Percentiles rank a stretch among this genome's conserved stretches.
These are phyloP conservation scores for Clarias macrocephalus DNA, from an alignment of 2,113 vertebrate species.

Conservation along the genomic window DNA sequence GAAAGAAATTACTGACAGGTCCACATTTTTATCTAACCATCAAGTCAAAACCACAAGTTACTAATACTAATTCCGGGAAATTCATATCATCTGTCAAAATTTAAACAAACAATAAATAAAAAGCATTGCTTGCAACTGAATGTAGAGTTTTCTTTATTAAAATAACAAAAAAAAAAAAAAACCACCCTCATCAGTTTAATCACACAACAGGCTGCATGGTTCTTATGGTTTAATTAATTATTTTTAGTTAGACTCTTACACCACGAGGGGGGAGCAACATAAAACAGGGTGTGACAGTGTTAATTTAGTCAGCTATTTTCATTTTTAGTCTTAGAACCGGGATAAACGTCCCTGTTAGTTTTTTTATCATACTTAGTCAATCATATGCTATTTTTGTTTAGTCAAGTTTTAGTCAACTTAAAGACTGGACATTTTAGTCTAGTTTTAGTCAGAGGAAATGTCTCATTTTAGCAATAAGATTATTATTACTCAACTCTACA, in stretches of 20 bases:
- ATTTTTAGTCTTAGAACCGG: too few relatives aligned
- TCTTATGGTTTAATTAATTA: background rate
- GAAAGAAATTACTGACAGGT: background rate
- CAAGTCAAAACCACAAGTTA: background rate
- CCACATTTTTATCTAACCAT: conserved; percentile 22
- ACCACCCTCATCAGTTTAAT: background rate
- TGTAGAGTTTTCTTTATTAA: background rate
- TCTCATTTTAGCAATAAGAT: too few relatives aligned
- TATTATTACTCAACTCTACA: too few relatives aligned
- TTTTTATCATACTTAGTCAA: too few relatives aligned
- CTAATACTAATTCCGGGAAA: background rate
- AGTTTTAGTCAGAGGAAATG: too few relatives aligned
- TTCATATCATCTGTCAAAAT: background rate
- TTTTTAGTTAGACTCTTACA: background rate
- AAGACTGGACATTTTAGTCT: too few relatives aligned
- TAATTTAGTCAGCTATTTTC: too few relatives aligned
- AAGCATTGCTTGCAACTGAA: background rate
- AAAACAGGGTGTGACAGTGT: background rate
- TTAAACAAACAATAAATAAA: background rate
- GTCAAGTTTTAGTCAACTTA: too few relatives aligned
- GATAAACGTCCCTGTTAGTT: too few relatives aligned
- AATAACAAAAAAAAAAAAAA: background rate
- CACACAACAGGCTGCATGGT: background rate
- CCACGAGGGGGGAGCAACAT: too few relatives aligned
- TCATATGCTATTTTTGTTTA: too few relatives aligned